Base-by-base conservation (phyloP, 2,888 invertebrate species). In the Nemoura dubitans region DNA sequence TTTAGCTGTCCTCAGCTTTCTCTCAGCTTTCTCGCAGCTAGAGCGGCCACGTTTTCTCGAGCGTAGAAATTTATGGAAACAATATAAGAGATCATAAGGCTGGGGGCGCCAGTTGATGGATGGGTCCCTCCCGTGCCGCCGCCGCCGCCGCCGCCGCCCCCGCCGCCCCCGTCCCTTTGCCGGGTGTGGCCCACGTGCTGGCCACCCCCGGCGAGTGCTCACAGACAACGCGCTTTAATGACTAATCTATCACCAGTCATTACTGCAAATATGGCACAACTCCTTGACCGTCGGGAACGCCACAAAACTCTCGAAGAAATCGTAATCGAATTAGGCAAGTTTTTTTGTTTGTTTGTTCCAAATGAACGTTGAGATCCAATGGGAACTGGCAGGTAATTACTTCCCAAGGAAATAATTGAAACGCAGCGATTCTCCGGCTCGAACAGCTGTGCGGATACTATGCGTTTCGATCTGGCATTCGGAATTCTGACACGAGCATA, bases 51-150 rank as follows among this genome's bases (percentile, higher is more conserved):
- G 59, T 59, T 59, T 59, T 59, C 59, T 21, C 59, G 59, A 59
- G 59, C 59, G 59, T 21, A 21, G 59, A 59, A 87, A 87, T 87
- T 87, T 87, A 87, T 87, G 87, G 87, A 85, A 87, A 87, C 87
- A 87, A 87, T 87, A 87, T 85, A 85, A 85, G 80, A 76, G 42
- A 36, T 30, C 16, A 59, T 42, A 28, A 26, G 81, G 81, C 27
- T 5, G 21, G 76, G 30, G 76, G 77, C 10, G 86, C 30, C 10
- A 29, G 27, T 81, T 86, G 86, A 86, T 85, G 84, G 86, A 86
- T 86, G 85, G 77, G 30, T 28, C 76, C 77, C 59, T 59, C 21
- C 21, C 59, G 36, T 59, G 59, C 59, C 59, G 59, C 36, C 36
- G 59, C 59, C 59, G 59, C 16, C 59, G 21, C 14, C 59, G 36